These are phyloP conservation scores for Pocillopora verrucosa DNA, from an alignment of 64 coral and sea anemone species.

Conservation along the genomic window DNA sequence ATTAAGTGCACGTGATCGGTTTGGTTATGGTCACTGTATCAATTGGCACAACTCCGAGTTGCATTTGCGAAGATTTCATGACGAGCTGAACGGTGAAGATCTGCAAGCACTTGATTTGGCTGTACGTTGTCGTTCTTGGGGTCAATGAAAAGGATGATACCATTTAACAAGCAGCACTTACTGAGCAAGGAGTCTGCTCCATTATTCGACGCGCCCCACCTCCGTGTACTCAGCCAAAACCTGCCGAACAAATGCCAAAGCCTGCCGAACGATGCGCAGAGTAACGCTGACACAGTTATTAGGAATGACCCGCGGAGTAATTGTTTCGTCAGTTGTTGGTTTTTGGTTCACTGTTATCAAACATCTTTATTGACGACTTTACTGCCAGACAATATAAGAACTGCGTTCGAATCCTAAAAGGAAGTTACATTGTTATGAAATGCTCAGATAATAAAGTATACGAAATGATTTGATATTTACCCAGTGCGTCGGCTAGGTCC, in stretches of 20 bases:
- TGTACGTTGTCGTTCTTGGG: conserved; percentile 32
- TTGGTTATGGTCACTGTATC: conserved; percentile 17
- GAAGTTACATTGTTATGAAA: no score
- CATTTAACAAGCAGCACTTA: conserved; percentile 18
- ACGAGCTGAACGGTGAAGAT: conserved; percentile 4
- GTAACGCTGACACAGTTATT: background rate
- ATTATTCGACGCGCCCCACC: conserved; percentile 14
- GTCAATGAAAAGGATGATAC: conserved; percentile 4
- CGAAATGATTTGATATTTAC: no score
- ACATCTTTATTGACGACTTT: no score
- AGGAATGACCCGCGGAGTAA: no score
- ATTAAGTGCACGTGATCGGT: conserved; percentile 13
- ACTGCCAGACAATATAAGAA: no score
- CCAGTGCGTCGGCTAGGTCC: no score
- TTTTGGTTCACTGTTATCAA: no score
- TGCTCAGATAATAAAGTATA: no score
- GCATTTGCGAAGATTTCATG: conserved; percentile 22
- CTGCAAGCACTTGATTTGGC: conserved; percentile 39
- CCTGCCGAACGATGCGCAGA: background rate
- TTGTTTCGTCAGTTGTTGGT: no score
- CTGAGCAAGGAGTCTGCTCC: conserved; percentile 1
- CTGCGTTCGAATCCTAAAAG: no score
- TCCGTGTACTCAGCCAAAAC: background rate
- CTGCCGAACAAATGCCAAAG: background rate
- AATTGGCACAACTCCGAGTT: background rate